Conservation (phyloP, 2,797 vertebrate genomes). For the Heliangelus exortis region DNA sequence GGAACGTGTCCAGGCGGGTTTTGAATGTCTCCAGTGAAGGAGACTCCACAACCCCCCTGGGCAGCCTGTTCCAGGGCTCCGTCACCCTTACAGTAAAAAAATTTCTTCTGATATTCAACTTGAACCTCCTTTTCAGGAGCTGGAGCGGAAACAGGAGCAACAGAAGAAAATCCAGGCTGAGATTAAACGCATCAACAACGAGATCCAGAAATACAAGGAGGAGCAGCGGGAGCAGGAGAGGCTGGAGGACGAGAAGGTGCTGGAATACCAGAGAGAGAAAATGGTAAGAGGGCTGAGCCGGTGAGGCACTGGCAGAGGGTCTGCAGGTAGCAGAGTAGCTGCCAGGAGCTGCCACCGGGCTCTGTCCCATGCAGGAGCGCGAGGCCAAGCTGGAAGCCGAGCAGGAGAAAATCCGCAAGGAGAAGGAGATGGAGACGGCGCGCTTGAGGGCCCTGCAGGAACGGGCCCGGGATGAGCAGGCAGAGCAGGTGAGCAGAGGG, state of each 20-base stretch:
- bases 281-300: slow-evolving; percentile 63
- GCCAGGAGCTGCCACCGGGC: neutral
- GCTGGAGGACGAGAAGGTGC: slow-evolving; percentile 77
- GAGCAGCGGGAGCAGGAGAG: slow-evolving; percentile 81
- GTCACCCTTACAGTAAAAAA: too few species aligned
- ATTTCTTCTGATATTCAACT: too few species aligned
- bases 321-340: neutral
- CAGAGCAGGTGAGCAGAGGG: slow-evolving; percentile 81
- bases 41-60: too few species aligned
- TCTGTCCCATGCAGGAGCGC: slow-evolving; percentile 74
- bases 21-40: too few species aligned
- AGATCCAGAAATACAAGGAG: slow-evolving; percentile 79
- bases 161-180: slow-evolving; percentile 82
- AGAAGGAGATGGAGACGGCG: slow-evolving; percentile 88
- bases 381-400: slow-evolving; percentile 87
- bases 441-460: slow-evolving; percentile 86
- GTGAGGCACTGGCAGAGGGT: rapidly evolving
- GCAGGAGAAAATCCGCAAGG: slow-evolving; percentile 81
- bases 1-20: too few species aligned
- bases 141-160: slow-evolving; percentile 80
- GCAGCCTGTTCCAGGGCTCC: too few species aligned
- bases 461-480: slow-evolving; percentile 83
- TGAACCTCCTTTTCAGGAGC: too few species aligned
- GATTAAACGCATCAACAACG: slow-evolving; percentile 81
- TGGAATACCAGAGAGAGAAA: slow-evolving; percentile 86